phyloP scores from a whole-genome alignment of 2,113 vertebrate genomes.

The Hyla sarda region DNA sequence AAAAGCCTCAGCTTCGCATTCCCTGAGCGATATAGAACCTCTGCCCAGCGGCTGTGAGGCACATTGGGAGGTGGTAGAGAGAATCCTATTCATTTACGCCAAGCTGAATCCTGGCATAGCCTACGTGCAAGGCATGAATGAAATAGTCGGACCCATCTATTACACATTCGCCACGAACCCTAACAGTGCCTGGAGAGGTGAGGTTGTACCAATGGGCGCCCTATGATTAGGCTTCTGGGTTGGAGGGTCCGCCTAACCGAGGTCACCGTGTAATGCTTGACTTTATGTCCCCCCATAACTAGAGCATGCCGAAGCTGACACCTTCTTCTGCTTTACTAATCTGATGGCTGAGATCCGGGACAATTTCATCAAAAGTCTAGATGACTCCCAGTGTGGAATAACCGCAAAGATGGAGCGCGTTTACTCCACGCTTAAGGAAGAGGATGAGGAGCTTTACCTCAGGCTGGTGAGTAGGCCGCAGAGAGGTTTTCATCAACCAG shows the following conservation, averaged over 20 bases:
- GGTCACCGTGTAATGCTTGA: not conserved
- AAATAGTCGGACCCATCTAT: slow-evolving; percentile 95
- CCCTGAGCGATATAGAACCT: slow-evolving; percentile 86
- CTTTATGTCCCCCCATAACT: not conserved
- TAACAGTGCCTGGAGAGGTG: slow-evolving; percentile 92
- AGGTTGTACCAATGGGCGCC: slow-evolving; percentile 1
- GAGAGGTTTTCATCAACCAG: not conserved
- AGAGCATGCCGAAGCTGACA: slow-evolving; percentile 97
- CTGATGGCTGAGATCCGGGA: slow-evolving; percentile 98
- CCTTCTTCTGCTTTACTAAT: slow-evolving; percentile 97
- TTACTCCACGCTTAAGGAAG: slow-evolving; percentile 91
- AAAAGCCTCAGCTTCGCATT: slow-evolving; percentile 76
- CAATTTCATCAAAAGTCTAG: slow-evolving; percentile 98
- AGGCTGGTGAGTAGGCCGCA: slow-evolving; percentile 82
- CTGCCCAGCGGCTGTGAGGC: slow-evolving; percentile 91
- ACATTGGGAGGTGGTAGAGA: slow-evolving; percentile 98
- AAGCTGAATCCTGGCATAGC: slow-evolving; percentile 98
- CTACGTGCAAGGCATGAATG: slow-evolving; percentile 98
- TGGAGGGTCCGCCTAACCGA: not conserved
- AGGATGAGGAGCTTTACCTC: slow-evolving; percentile 90
- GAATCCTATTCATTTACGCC: slow-evolving; percentile 97
- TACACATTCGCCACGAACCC: slow-evolving; percentile 97
- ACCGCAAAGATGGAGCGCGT: slow-evolving; percentile 98
- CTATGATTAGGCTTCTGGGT: not conserved
- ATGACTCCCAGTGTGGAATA: slow-evolving; percentile 96